Conservation (phyloP, 2,797 vertebrate genomes). For the Eospalax fontanierii region DNA sequence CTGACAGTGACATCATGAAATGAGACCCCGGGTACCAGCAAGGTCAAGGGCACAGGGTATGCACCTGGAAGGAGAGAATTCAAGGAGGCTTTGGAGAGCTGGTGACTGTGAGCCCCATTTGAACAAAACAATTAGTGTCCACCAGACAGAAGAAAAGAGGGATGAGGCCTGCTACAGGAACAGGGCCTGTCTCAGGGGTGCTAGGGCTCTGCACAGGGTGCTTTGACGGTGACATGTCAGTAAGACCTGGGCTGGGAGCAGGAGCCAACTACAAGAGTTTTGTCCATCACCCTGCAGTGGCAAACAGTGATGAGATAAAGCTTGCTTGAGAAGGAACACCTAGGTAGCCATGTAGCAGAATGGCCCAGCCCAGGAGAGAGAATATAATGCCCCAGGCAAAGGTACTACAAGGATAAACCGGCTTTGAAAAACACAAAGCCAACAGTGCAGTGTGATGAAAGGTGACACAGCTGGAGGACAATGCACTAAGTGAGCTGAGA, state of each 20-base stretch:
- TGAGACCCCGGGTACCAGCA: accelerated
- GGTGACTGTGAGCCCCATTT: not conserved
- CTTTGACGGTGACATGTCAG: accelerated
- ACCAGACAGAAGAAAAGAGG: not conserved
- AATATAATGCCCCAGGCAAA: not conserved
- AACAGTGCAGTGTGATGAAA: accelerated
- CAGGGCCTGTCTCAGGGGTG: not conserved
- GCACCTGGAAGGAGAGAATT: too few species aligned
- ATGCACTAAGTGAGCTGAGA: not conserved
- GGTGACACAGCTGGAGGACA: not conserved
- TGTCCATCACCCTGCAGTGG: too few species aligned
- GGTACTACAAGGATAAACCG: not conserved
- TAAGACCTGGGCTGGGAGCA: not conserved
- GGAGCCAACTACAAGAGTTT: not conserved
- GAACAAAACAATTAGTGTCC: not conserved
- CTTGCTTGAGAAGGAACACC: not conserved
- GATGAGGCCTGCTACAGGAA: accelerated
- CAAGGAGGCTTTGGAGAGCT: not conserved
- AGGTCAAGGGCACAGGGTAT: accelerated
- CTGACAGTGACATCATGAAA: not conserved
- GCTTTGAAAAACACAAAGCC: not conserved
- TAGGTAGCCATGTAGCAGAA: not conserved
- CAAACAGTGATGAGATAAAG: not conserved
- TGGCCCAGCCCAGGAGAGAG: not conserved
- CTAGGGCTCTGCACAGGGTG: not conserved